Conservation (phyloP, 1,140 invertebrate genomes). For the Brachionus sp. region DNA sequence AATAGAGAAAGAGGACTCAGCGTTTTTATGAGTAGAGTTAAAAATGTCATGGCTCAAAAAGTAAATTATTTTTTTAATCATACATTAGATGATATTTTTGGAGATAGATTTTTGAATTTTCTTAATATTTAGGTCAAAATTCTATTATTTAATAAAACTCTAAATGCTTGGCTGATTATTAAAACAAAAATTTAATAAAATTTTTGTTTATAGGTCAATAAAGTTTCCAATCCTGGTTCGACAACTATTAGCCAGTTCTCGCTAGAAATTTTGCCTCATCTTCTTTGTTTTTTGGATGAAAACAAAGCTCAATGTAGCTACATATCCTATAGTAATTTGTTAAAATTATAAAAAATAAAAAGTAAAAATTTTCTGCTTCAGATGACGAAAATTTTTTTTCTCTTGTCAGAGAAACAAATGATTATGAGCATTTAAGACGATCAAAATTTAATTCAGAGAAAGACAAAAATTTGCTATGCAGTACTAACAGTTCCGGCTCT, state of each 20-base stretch:
- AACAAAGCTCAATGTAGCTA: neutral
- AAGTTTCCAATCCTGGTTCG: neutral
- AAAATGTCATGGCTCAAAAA: conserved; percentile 18
- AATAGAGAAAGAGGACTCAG: neutral
- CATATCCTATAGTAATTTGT: neutral
- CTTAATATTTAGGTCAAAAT: neutral
- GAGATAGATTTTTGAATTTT: neutral
- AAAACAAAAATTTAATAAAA: neutral
- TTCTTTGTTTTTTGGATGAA: conserved; percentile 24
- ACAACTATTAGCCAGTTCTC: neutral
- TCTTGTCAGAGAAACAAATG: neutral
- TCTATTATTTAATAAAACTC: neutral
- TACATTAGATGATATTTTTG: neutral
- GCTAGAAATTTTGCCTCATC: neutral
- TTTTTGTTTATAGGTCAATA: too few species aligned
- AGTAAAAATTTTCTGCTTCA: neutral
- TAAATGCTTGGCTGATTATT: neutral
- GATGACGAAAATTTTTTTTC: conserved; percentile 11
- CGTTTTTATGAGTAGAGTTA: neutral
- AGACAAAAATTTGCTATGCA: neutral
- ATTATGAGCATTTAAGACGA: neutral
- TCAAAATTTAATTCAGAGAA: neutral
- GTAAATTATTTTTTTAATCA: neutral
- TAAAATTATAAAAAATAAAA: neutral
- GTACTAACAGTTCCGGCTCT: neutral